phyloP scores from a whole-genome alignment of 2,113 vertebrate species.

The Hepsetus odoe region DNA sequence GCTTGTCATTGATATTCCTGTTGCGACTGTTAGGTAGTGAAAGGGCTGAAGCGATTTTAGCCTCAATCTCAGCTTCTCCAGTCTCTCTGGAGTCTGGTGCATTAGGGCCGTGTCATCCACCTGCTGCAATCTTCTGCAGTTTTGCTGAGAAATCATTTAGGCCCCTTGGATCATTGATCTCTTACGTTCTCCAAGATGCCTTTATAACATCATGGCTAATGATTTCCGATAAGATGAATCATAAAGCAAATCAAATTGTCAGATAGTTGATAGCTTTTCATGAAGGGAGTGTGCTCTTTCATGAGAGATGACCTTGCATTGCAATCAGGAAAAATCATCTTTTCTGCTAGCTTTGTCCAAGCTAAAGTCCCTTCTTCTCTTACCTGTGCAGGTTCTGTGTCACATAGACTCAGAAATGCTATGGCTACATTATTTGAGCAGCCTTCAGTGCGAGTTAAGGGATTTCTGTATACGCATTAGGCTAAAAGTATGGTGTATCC shows the following conservation, averaged over 20 bases:
- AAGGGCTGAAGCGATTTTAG: slow-evolving; percentile 4
- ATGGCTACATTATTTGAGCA: not conserved
- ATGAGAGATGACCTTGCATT: slow-evolving; percentile 24
- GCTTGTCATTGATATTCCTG: slow-evolving; percentile 49
- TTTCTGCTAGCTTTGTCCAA: not conserved
- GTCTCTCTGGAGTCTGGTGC: not conserved
- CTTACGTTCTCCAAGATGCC: not conserved
- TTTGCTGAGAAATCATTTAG: not conserved
- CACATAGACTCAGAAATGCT: slow-evolving; percentile 21
- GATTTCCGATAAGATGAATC: not conserved
- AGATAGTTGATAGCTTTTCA: not conserved
- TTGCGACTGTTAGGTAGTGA: slow-evolving; percentile 41
- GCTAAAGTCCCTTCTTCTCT: not conserved
- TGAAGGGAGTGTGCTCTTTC: not conserved
- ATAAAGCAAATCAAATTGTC: too few species aligned
- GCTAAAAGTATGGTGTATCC: not conserved
- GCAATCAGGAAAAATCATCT: not conserved
- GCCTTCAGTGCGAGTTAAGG: too few species aligned
- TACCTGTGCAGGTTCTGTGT: not conserved
- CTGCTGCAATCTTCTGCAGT: not conserved
- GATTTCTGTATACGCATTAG: not conserved
- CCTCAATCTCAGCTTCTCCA: not conserved
- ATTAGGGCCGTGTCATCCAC: not conserved
- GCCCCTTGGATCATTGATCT: not conserved
- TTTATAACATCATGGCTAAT: not conserved